These are phyloP conservation scores for Drosophila pseudotalamancana DNA, from an alignment of 2,888 invertebrate genomes.

Conservation along the genomic window DNA sequence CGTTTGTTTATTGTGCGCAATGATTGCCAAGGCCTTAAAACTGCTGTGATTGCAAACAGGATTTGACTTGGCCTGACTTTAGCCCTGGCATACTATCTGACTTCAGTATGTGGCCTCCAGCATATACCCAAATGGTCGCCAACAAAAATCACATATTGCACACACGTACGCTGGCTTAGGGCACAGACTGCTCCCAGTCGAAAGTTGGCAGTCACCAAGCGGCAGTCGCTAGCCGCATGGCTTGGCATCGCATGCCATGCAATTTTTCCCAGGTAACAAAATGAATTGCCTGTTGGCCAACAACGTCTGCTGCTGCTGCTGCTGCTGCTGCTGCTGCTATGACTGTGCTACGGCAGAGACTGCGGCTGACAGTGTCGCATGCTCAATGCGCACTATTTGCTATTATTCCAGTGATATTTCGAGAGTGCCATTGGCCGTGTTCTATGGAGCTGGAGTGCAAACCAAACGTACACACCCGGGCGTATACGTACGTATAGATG, in stretches of 20 bases:
- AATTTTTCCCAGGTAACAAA: conserved; percentile 75
- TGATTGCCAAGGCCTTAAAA: conserved; percentile 71
- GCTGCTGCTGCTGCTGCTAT: conserved; percentile 19
- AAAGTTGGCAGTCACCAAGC: conserved; percentile 15
- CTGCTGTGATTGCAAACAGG: conserved; percentile 69
- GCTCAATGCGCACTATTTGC: conserved; percentile 76
- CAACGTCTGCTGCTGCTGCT: conserved; percentile 30
- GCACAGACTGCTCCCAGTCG: conserved; percentile 16
- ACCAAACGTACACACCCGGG: conserved; percentile 35
- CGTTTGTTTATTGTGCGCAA: conserved; percentile 77
- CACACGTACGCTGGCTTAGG: conserved; percentile 71
- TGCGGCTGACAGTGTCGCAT: conserved; percentile 76
- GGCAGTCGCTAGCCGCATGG: conserved; percentile 43
- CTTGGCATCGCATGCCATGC: conserved; percentile 66
- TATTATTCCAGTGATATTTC: conserved; percentile 75
- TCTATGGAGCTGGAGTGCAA: conserved; percentile 28
- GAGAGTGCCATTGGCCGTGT: conserved; percentile 54
- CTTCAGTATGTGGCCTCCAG: conserved; percentile 19
- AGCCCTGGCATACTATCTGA: conserved; percentile 9
- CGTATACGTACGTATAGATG: conserved; percentile 63
- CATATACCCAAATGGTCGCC: conserved; percentile 70
- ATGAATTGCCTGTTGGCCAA: conserved; percentile 69
- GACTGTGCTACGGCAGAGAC: conserved; percentile 17
- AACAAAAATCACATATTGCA: conserved; percentile 76
- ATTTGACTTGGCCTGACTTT: conserved; percentile 57